These are phyloP conservation scores for Rhegmatorhina hoffmannsi DNA, from an alignment of 2,113 vertebrate species.

Conservation along the genomic window DNA sequence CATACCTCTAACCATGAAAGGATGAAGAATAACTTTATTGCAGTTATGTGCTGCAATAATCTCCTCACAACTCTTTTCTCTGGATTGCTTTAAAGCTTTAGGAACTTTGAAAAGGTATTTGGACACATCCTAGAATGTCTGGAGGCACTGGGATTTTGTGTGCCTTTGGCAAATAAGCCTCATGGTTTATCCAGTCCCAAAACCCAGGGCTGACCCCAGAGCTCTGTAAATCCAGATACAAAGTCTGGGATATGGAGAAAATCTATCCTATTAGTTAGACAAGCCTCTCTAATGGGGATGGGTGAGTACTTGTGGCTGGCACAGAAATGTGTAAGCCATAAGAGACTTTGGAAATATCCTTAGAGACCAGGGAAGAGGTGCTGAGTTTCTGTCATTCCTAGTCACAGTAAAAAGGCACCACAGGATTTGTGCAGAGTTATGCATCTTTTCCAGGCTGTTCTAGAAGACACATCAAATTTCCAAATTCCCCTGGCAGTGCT, in stretches of 20 bases:
- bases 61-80: not conserved
- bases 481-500: not conserved
- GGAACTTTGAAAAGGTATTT: not conserved
- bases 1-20: slow-evolving; percentile 59
- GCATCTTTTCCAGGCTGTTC: not conserved
- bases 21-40: slow-evolving; percentile 59
- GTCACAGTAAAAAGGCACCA: not conserved
- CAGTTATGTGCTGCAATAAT: not conserved
- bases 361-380: not conserved
- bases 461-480: not conserved
- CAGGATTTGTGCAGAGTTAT: not conserved
- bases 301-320: not conserved
- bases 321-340: not conserved
- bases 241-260: not conserved
- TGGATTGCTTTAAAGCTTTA: not conserved
- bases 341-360: not conserved
- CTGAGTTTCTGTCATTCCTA: not conserved
- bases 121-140: not conserved
- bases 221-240: not conserved
- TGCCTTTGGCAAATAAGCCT: not conserved
- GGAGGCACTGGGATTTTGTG: not conserved
- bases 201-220: not conserved
- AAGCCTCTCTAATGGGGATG: not conserved
- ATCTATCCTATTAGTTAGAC: not conserved
- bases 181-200: not conserved